Evolutionary conservation across 2,797 vertebrate species (phyloP).

Genomic region (Bothrops alternatus): DNA sequence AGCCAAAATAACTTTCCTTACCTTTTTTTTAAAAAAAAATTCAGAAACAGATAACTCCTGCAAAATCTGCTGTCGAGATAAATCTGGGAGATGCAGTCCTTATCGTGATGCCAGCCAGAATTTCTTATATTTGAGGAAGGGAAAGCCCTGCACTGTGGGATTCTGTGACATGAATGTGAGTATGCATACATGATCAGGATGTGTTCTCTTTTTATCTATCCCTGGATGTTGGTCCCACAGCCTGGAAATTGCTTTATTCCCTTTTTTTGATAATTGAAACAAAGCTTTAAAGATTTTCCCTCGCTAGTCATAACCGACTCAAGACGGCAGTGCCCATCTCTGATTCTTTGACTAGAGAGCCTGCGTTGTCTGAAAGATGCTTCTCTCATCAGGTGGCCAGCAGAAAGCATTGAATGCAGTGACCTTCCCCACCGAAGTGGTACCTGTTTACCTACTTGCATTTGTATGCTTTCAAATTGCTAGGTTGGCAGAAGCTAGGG

Average conservation of each 20-base stretch:
- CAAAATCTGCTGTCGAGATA: conserved; percentile 90
- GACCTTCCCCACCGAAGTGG: no score
- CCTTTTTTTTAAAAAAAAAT: neutral
- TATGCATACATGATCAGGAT: neutral
- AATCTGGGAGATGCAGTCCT: conserved; percentile 76
- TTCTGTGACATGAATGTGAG: conserved; percentile 92
- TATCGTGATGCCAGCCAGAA: conserved; percentile 63
- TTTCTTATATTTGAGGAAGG: conserved; percentile 88
- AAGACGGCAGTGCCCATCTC: no score
- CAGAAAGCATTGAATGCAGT: no score
- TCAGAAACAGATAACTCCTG: conserved; percentile 91
- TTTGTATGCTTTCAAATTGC: no score
- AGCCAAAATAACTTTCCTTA: rapidly evolving
- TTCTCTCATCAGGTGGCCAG: no score
- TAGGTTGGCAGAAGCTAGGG: no score
- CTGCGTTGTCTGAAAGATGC: no score
- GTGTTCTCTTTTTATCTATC: neutral
- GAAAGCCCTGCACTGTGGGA: conserved; percentile 96
- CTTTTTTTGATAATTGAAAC: neutral
- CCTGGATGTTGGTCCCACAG: neutral
- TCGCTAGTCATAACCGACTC: no score
- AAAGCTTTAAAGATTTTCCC: no score
- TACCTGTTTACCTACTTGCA: no score
- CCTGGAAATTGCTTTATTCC: neutral
- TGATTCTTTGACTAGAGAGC: no score